Base-by-base conservation (phyloP, 2,113 vertebrate species). In the Centrocercus urophasianus region DNA sequence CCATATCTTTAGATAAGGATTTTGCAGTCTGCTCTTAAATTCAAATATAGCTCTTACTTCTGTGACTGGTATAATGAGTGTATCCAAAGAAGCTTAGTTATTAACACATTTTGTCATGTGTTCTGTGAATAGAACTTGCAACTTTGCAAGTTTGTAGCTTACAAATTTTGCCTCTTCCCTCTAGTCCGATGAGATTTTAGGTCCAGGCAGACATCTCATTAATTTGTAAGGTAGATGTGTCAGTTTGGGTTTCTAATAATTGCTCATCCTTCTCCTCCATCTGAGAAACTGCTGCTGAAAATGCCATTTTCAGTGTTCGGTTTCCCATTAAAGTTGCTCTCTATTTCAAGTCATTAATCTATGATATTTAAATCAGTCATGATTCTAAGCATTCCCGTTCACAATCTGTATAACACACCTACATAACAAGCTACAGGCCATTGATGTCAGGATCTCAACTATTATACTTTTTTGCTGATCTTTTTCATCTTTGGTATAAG, bases 221-320 rank as follows among this genome's bases (percentile, higher is more conserved):
- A 78, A n/a, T 64, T 38, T 74, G 30, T 73, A 83, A 0, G 2
- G 4, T 48, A 66, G 11, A 70, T 2, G 14, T 42, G 3, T 61
- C 43, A 40, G 1, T 76, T 69, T n/a, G 5, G n/a, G 8, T 3
- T 1, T 0, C 30, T 70, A 8, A 5, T 8, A 69, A 38, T 12
- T 40, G 11, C n/a, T 89, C 17, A 48, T 60, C 9, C 34, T 74
- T 87, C 50, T 17, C 64, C 5, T 63, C 4, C 5, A 10, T 18
- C 2, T 84, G 27, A 82, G 52, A 66, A 71, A 6, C 0, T 77
- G 43, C 24, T 78, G 8, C 21, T 82, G 52, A 74, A 89, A 91
- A 36, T 12, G 5, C 32, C 0, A 40, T 57, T 74, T 86, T 81
- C 47, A 30, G 17, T 87, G 45, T 45, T 66, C 10, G 42, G 6